phyloP scores from a whole-genome alignment of 1,140 invertebrate genomes.

The Bathynomus jamesi region DNA sequence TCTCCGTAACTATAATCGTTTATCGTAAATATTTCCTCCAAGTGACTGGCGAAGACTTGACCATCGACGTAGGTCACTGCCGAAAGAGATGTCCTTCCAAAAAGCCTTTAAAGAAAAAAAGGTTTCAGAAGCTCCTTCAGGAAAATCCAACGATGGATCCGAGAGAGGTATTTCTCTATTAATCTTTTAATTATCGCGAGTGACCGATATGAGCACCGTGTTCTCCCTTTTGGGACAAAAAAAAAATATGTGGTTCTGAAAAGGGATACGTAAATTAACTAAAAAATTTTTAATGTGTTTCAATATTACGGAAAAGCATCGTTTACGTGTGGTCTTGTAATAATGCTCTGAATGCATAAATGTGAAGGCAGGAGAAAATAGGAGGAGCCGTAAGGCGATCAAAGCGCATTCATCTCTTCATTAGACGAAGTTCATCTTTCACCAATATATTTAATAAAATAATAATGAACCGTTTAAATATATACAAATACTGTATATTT shows the following conservation, averaged over 20 bases:
- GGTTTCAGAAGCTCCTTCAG: neutral
- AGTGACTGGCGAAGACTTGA: neutral
- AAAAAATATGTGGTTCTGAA: too few species aligned
- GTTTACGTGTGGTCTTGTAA: neutral
- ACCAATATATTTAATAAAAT: too few species aligned
- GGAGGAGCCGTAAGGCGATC: too few species aligned
- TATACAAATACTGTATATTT: too few species aligned
- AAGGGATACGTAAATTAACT: too few species aligned
- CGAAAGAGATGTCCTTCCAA: neutral
- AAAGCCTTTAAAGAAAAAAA: neutral
- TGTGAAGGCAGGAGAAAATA: too few species aligned
- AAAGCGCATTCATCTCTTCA: too few species aligned
- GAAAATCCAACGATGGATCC: neutral
- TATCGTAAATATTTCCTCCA: too few species aligned
- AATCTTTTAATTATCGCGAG: neutral
- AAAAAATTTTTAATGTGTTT: neutral
- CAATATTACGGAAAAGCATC: neutral
- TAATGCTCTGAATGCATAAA: neutral
- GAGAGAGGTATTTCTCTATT: neutral
- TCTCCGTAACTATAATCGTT: too few species aligned
- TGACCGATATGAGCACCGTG: neutral
- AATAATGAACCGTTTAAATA: too few species aligned
- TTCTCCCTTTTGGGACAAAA: too few species aligned
- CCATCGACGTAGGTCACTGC: neutral
- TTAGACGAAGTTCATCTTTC: too few species aligned